Evolutionary conservation across 2,113 vertebrate species (phyloP).

Genomic region (Epinephelus cyanopodus): DNA sequence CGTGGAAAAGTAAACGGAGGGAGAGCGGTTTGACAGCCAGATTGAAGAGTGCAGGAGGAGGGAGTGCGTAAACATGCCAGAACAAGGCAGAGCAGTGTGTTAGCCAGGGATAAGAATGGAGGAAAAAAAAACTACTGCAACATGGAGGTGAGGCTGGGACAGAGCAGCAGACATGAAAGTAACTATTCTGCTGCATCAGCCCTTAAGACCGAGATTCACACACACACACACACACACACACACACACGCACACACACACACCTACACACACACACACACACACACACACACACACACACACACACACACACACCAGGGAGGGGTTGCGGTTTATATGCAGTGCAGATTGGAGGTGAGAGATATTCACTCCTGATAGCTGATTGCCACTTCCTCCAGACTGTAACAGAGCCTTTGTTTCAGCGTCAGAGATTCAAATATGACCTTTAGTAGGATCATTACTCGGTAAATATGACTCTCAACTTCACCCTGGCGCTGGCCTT

Average conservation of each 20-base stretch:
- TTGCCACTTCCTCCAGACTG: slow-evolving; percentile 61
- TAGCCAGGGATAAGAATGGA: background rate
- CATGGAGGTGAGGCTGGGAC: slow-evolving; percentile 18
- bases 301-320: too few species aligned
- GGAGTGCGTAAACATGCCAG: slow-evolving; percentile 73
- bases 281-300: too few species aligned
- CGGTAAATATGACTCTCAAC: slow-evolving; percentile 19
- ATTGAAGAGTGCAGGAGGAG: slow-evolving; percentile 34
- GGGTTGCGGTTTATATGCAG: background rate
- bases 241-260: too few species aligned
- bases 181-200: background rate
- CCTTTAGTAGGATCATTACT: slow-evolving; percentile 52
- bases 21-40: slow-evolving; percentile 39
- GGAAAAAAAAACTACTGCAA: background rate
- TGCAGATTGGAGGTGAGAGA: slow-evolving; percentile 28
- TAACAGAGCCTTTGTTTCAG: slow-evolving; percentile 60
- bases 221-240: background rate
- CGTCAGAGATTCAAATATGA: slow-evolving; percentile 52
- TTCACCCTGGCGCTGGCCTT: background rate
- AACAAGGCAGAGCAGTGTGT: slow-evolving; percentile 60
- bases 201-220: background rate
- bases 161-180: background rate
- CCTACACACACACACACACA: background rate
- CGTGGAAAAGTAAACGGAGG: too few species aligned
- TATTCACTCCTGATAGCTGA: slow-evolving; percentile 53